These are phyloP conservation scores for Zaprionus davidi DNA, from an alignment of 1,140 invertebrate genomes.

Conservation along the genomic window DNA sequence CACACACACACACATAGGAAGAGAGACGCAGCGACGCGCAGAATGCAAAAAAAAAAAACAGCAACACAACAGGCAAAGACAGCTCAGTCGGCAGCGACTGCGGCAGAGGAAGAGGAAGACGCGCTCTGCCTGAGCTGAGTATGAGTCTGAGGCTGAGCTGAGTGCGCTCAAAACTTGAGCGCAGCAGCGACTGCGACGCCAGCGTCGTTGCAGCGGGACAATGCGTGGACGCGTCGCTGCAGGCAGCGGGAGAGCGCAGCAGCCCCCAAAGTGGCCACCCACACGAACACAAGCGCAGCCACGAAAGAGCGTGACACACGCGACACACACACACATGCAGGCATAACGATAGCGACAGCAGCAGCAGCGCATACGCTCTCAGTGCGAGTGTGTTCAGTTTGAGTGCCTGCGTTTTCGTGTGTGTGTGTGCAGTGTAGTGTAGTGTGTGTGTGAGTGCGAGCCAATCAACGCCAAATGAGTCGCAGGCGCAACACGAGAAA, in stretches of 20 bases:
- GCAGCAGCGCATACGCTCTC: conserved; percentile 29
- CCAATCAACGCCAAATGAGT: conserved; percentile 58
- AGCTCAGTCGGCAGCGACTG: not conserved
- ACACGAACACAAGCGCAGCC: conserved; percentile 46
- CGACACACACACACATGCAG: conserved; percentile 36
- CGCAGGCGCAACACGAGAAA: conserved; percentile 47
- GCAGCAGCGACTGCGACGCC: conserved; percentile 31
- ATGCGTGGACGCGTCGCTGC: conserved; percentile 28
- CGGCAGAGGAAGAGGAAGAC: conserved; percentile 9
- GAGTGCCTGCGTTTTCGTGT: conserved; percentile 11
- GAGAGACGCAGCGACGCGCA: conserved; percentile 56
- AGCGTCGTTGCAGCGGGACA: conserved; percentile 32
- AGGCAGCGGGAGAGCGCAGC: conserved; percentile 22
- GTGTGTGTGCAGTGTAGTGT: not conserved
- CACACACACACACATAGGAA: conserved; percentile 28
- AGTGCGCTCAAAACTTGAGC: conserved; percentile 39
- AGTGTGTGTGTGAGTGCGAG: conserved; percentile 34
- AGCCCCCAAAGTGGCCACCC: conserved; percentile 39
- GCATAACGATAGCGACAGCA: conserved; percentile 11
- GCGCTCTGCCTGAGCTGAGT: conserved; percentile 28
- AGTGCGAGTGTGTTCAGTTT: conserved; percentile 7
- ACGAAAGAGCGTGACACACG: conserved; percentile 48
- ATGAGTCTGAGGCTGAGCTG: conserved; percentile 9
- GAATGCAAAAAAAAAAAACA: conserved; percentile 64
- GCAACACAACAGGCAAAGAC: not conserved